A percentile compares a stretch with the other conserved stretches of the same genome.
Conservation (phyloP, 2,888 invertebrate species). For the Nomada ruficornis region DNA sequence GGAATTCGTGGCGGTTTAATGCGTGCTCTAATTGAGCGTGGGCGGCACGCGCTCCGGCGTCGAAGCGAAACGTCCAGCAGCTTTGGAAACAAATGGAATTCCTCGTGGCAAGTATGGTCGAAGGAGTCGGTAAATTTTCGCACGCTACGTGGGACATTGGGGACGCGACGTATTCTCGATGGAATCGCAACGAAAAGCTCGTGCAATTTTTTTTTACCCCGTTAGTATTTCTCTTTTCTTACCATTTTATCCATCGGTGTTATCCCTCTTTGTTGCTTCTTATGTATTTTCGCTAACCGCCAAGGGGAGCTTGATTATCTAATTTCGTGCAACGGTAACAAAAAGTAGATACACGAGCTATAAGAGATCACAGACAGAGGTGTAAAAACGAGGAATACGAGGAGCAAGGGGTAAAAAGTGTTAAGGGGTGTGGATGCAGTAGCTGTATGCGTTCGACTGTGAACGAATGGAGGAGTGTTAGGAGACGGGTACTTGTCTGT, state of each 20-base stretch:
- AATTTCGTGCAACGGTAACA: background rate
- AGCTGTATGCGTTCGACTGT: slow-evolving; percentile 41
- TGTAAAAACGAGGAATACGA: slow-evolving; percentile 17
- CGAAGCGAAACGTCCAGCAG: slow-evolving; percentile 52
- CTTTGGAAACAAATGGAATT: slow-evolving; percentile 65
- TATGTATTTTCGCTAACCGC: no score
- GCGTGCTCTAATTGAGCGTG: slow-evolving; percentile 57
- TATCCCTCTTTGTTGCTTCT: no score
- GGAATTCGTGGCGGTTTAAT: slow-evolving; percentile 55
- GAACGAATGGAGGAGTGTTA: slow-evolving; percentile 39
- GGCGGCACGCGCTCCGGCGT: slow-evolving; percentile 47
- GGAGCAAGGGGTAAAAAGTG: background rate
- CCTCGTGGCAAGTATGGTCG: slow-evolving; percentile 48
- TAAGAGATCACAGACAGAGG: slow-evolving; percentile 48
- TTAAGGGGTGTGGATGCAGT: background rate
- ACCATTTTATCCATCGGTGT: no score
- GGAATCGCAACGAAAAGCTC: slow-evolving; percentile 42
- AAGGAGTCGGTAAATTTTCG: slow-evolving; percentile 65
- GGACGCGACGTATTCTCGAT: slow-evolving; percentile 35
- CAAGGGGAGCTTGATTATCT: background rate
- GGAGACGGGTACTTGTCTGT: slow-evolving; percentile 31
- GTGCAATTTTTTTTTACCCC: background rate
- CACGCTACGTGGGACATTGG: slow-evolving; percentile 36
- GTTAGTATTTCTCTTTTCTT: no score
- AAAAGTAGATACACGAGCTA: slow-evolving; percentile 40